A percentile compares a stretch with the other conserved stretches of the same genome.
phyloP scores from a whole-genome alignment of 2,797 vertebrate genomes.

The Betta splendens region DNA sequence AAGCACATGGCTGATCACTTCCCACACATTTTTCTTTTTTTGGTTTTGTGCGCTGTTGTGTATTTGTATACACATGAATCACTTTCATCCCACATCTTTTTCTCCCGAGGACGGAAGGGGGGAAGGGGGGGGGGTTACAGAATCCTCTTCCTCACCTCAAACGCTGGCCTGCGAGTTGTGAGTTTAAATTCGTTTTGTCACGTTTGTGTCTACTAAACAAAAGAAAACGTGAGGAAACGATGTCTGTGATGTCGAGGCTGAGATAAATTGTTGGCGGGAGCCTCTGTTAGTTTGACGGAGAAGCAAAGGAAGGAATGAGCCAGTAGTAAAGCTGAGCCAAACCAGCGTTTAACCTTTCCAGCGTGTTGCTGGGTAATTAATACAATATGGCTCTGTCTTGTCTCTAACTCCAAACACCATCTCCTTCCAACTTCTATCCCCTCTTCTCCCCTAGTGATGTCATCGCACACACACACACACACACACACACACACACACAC shows the following conservation, averaged over 20 bases:
- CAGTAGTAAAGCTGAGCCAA: constrained; percentile 17
- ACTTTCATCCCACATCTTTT: constrained; percentile 63
- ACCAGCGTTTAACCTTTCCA: constrained; percentile 23
- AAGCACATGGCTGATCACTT: constrained; percentile 41
- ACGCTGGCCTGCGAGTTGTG: not conserved
- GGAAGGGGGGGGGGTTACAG: constrained; percentile 5
- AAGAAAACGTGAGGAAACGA: no score
- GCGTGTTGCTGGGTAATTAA: constrained; percentile 49
- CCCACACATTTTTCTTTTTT: constrained; percentile 63
- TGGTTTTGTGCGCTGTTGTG: constrained; percentile 7
- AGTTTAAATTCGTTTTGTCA: not conserved
- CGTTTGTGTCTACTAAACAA: not conserved
- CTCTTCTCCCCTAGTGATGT: constrained; percentile 55
- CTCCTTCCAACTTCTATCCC: constrained; percentile 50
- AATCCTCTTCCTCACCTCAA: constrained; percentile 2
- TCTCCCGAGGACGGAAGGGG: constrained; percentile 25
- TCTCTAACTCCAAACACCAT: constrained; percentile 49
- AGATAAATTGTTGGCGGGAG: not conserved
- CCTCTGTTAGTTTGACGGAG: not conserved
- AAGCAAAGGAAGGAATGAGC: not conserved
- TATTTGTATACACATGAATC: constrained; percentile 51
- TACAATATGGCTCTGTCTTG: constrained; percentile 32
- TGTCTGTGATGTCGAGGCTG: not conserved
- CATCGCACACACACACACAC: constrained; percentile 27
- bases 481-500: no score